A percentile compares a stretch with the other conserved stretches of the same genome.
Evolutionary conservation across 1,140 invertebrate species (phyloP).

Genomic region (Metaphire vulgaris): DNA sequence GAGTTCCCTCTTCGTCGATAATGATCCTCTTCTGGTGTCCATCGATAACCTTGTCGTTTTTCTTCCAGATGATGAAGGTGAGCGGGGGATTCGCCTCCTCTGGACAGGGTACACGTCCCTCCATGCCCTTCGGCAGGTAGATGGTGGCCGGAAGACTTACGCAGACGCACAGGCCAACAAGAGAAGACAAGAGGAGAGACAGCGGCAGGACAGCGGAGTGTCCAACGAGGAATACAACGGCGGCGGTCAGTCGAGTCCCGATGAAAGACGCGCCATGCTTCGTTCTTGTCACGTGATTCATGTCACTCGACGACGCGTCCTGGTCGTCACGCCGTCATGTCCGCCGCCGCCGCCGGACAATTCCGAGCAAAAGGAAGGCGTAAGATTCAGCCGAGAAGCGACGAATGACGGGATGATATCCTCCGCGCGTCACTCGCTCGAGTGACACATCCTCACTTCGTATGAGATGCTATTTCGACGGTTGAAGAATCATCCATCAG

Average conservation of each 20-base stretch:
- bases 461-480: too few species aligned
- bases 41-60: neutral
- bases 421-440: too few species aligned
- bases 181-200: neutral
- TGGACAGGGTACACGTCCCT: neutral
- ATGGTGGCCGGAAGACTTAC: neutral
- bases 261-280: neutral
- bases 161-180: neutral
- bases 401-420: neutral
- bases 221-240: too few species aligned
- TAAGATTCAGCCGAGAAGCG: neutral
- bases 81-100: neutral
- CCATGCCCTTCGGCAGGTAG: neutral
- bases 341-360: too few species aligned
- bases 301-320: neutral
- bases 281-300: neutral
- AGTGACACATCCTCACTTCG: too few species aligned
- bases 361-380: neutral
- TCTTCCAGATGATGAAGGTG: neutral
- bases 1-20: constrained; percentile 32
- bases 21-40: neutral
- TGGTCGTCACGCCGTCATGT: neutral
- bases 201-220: neutral
- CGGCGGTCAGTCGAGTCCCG: too few species aligned
- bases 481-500: too few species aligned